Base-by-base conservation (phyloP, 2,888 invertebrate genomes). In the Megamerina dolium region DNA sequence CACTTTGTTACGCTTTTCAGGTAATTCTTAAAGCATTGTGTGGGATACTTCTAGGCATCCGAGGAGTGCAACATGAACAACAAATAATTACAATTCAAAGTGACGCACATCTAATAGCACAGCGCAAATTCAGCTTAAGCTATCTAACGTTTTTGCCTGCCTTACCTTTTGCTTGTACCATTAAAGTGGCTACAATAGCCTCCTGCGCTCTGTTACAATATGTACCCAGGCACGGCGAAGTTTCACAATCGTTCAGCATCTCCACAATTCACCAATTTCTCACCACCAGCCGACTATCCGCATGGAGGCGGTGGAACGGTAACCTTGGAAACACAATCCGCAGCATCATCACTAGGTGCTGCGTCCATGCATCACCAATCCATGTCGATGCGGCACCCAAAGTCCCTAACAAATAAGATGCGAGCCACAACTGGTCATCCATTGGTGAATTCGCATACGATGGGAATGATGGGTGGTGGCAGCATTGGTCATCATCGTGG, bases 221-320 rank as follows among this genome's bases (percentile, higher is more conserved):
- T 70, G 68, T 70, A 67, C 60, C 65, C 69, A 43, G 61, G 61
- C 47, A 54, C 62, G 34, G 57, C 64, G 43, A 69, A 69, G 51
- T 68, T 66, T 52, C 68, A 69, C 45, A 60, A 66, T 45, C 61
- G 68, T 43, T 65, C 69, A 43, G 60, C 64, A 37, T 73, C 73
- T 49, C 74, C 76, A 44, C 74, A 75, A 45, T 74, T 74, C 75
- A 78, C 85, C 72, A 83, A 82, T 74, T 85, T 86, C 72, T 81
- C 84, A 53, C 85, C 83, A 50, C 83, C 85, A 57, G 81, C 83
- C 54, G 81, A 82, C 49, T 84, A 83, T 68, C 83, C 82, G 51
- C 81, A 82, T 34, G 31, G 26, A 23, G 46, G 48, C 23, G 73
- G 75, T 37, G 52, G 46, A 44, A 37, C 49, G 6, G 30, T 42